phyloP scores from a whole-genome alignment of 2,113 vertebrate genomes.

The Aegotheles bennettii region DNA sequence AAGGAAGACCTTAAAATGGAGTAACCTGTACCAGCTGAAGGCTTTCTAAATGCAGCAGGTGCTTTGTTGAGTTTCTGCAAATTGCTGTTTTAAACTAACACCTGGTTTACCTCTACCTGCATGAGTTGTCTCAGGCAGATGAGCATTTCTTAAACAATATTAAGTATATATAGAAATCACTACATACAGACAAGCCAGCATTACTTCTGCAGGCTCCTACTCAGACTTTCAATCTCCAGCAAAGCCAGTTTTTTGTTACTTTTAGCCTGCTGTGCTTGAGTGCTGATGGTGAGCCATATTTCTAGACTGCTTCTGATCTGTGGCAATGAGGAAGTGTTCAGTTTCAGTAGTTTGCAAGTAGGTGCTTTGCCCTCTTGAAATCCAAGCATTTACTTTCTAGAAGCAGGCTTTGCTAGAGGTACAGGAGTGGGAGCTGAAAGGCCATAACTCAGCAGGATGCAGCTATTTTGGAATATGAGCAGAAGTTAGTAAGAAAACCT shows the following conservation, averaged over 20 bases:
- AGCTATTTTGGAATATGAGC: not conserved
- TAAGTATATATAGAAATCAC: not conserved
- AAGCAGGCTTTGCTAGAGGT: not conserved
- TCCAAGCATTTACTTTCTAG: not conserved
- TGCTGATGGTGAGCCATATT: not conserved
- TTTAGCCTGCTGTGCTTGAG: not conserved
- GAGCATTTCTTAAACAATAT: not conserved
- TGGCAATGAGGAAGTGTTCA: not conserved
- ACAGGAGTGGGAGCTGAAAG: not conserved
- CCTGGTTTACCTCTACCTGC: not conserved
- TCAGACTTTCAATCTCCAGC: not conserved
- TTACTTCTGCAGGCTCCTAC: not conserved
- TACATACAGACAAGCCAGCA: not conserved
- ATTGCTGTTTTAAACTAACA: not conserved
- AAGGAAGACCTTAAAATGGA: not conserved
- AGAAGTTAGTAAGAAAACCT: not conserved
- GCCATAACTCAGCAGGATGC: not conserved
- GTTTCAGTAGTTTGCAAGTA: not conserved
- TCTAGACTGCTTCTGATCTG: not conserved
- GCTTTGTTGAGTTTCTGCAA: not conserved
- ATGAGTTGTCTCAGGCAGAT: not conserved
- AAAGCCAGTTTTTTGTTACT: not conserved
- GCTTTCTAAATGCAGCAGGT: not conserved
- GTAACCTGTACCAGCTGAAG: not conserved
- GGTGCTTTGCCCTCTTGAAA: not conserved